Evolutionary conservation across 2,797 vertebrate genomes (phyloP).

Genomic region (Brachymystax lenok): DNA sequence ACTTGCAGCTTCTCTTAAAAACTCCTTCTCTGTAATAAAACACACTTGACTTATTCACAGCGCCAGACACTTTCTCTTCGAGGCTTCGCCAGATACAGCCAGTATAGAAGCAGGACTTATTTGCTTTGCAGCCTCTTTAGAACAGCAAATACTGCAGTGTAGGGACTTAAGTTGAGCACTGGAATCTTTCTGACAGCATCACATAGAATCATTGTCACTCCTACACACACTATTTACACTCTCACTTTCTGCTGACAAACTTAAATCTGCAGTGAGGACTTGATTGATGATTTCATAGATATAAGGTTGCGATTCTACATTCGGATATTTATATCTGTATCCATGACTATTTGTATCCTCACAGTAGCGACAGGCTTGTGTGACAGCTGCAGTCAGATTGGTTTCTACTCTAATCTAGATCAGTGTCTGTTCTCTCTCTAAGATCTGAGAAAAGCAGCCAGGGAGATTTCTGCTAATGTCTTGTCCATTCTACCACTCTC

Average conservation of each 20-base stretch:
- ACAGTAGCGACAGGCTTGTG: neutral
- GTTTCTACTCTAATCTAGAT: neutral
- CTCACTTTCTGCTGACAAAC: neutral
- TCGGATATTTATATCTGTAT: neutral
- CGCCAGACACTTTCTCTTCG: neutral
- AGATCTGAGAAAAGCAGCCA: neutral
- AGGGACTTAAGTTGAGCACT: neutral
- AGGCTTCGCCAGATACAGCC: slow-evolving; percentile 12
- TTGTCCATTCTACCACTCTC: slow-evolving; percentile 16
- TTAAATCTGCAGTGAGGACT: neutral
- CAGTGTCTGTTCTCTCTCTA: neutral
- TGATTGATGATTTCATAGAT: slow-evolving; percentile 2
- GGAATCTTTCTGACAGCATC: neutral
- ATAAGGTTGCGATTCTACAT: neutral
- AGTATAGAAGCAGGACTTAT: neutral
- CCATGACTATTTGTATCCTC: neutral
- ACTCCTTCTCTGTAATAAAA: neutral
- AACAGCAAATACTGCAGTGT: neutral
- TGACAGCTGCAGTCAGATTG: neutral
- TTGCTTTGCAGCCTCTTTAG: neutral
- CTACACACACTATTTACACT: neutral
- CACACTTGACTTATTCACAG: slow-evolving; percentile 12
- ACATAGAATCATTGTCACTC: neutral
- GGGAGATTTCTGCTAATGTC: slow-evolving; percentile 40
- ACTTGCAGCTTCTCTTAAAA: neutral